A percentile compares a stretch with the other conserved stretches of the same genome.
These are phyloP conservation scores for Drosophila algonquin DNA, from an alignment of 2,888 invertebrate genomes.

Conservation along the genomic window DNA sequence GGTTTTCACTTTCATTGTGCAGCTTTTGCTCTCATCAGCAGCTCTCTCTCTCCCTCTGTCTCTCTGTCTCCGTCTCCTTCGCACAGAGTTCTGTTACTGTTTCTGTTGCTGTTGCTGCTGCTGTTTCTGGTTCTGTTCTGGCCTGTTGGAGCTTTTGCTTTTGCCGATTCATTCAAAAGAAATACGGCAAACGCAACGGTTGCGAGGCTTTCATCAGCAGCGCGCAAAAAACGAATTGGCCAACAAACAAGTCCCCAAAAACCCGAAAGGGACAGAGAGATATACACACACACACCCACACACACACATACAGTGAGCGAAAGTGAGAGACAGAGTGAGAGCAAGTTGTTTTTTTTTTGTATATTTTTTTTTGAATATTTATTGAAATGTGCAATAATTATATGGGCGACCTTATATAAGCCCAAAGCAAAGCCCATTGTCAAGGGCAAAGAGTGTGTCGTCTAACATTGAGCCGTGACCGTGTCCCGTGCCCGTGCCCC, in stretches of 20 bases:
- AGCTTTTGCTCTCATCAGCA: constrained; percentile 50
- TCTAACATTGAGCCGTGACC: constrained; percentile 45
- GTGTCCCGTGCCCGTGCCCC: constrained; percentile 21
- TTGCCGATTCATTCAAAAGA: constrained; percentile 82
- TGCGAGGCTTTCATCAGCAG: constrained; percentile 49
- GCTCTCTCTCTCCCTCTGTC: constrained; percentile 11
- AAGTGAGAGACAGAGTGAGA: constrained; percentile 12
- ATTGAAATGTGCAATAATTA: constrained; percentile 41
- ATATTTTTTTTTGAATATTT: background rate
- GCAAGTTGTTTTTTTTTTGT: constrained; percentile 5
- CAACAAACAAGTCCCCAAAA: constrained; percentile 6
- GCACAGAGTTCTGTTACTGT: constrained; percentile 18
- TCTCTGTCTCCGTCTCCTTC: constrained; percentile 28
- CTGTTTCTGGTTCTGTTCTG: constrained; percentile 27
- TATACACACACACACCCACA: background rate
- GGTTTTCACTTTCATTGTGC: constrained; percentile 76
- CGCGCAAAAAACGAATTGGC: constrained; percentile 47
- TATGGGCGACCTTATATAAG: constrained; percentile 47
- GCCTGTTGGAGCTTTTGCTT: constrained; percentile 46
- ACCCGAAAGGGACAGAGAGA: constrained; percentile 12
- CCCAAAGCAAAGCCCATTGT: constrained; percentile 35
- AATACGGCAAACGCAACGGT: constrained; percentile 83
- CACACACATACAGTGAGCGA: constrained; percentile 8
- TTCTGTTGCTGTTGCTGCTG: constrained; percentile 6
- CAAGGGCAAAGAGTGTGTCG: constrained; percentile 44